Percentiles rank a stretch among this genome's conserved stretches.
Evolutionary conservation across 64 coral and sea anemone species (phyloP).

Genomic region (Exaiptasia diaphana): DNA sequence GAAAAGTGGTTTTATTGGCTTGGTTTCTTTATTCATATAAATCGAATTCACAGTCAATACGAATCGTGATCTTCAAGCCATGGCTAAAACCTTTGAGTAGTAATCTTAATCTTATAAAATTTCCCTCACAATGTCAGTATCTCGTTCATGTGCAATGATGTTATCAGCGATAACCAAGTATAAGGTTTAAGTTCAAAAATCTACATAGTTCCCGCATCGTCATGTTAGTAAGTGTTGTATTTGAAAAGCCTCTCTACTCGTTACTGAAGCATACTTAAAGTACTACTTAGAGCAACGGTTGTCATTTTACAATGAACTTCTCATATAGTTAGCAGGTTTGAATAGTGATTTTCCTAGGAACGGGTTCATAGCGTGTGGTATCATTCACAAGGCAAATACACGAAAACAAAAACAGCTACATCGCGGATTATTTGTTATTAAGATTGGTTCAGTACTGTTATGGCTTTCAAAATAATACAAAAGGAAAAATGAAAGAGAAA

Average conservation of each 20-base stretch:
- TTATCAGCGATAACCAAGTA: not conserved
- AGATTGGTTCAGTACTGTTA: too few relatives aligned
- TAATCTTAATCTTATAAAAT: conserved; percentile 20
- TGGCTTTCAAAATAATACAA: too few relatives aligned
- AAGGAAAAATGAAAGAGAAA: too few relatives aligned
- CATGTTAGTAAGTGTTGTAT: too few relatives aligned
- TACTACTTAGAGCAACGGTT: not conserved
- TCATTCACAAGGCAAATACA: too few relatives aligned
- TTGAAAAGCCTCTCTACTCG: too few relatives aligned
- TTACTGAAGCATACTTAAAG: too few relatives aligned
- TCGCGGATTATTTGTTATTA: too few relatives aligned
- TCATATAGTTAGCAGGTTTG: conserved; percentile 2
- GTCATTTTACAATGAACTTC: conserved; percentile 8
- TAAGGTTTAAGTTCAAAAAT: too few relatives aligned
- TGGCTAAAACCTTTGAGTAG: not conserved
- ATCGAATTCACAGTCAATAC: not conserved
- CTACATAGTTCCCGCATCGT: too few relatives aligned
- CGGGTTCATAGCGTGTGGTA: too few relatives aligned
- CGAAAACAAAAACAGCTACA: too few relatives aligned
- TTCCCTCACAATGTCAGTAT: not conserved
- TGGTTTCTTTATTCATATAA: not conserved
- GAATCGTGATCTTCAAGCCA: not conserved
- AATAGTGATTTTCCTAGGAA: conserved; percentile 20
- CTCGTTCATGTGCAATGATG: conserved; percentile 1
- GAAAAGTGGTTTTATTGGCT: conserved; percentile 1